phyloP scores from a whole-genome alignment of 2,797 vertebrate genomes.

The Anguilla marmorata region DNA sequence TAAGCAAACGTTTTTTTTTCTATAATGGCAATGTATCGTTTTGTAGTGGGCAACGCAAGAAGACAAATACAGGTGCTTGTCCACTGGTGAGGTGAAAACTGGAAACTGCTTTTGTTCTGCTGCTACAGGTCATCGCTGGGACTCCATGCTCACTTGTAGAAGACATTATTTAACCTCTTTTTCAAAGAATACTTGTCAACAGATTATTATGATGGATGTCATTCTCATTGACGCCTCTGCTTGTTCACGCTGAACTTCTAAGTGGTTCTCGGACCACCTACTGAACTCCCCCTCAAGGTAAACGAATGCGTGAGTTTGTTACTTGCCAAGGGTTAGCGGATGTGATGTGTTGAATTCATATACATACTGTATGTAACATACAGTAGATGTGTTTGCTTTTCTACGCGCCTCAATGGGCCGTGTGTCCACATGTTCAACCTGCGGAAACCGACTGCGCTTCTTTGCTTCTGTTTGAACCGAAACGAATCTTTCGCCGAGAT shows the following conservation, averaged over 20 bases:
- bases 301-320: neutral
- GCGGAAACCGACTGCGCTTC: neutral
- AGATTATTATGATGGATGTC: slow-evolving; percentile 10
- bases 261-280: neutral
- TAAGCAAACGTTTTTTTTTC: neutral
- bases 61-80: neutral
- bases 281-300: neutral
- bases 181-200: slow-evolving; percentile 9
- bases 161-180: neutral
- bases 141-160: neutral
- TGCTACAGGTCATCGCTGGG: neutral
- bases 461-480: neutral
- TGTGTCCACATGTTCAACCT: neutral
- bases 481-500: neutral
- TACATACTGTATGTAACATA: neutral
- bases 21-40: neutral
- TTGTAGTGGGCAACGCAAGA: neutral
- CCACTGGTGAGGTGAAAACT: neutral
- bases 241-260: neutral
- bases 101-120: neutral
- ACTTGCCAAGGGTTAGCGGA: neutral
- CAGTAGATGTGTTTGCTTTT: neutral
- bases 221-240: neutral
- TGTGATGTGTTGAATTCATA: neutral
- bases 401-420: neutral